phyloP scores from a whole-genome alignment of 1,140 invertebrate species.

The Drosophila malerkotliana region DNA sequence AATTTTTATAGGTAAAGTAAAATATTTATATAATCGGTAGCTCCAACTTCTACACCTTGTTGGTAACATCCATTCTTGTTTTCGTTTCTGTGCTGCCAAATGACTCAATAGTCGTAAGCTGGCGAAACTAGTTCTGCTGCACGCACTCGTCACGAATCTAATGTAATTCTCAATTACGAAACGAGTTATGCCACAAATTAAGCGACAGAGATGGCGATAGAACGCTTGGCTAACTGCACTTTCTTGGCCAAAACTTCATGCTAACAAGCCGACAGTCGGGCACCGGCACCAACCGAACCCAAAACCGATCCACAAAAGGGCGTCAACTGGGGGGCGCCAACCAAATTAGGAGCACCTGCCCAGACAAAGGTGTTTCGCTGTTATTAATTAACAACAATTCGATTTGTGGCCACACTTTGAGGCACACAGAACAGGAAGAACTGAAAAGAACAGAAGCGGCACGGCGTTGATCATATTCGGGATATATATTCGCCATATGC shows the following conservation, averaged over 20 bases:
- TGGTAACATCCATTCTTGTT: conserved; percentile 29
- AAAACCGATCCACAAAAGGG: conserved; percentile 50
- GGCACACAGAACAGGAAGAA: conserved; percentile 27
- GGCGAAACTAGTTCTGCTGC: conserved; percentile 71
- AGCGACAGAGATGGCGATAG: conserved; percentile 40
- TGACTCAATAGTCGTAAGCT: conserved; percentile 68
- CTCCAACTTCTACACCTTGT: background rate
- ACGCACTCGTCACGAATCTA: conserved; percentile 77
- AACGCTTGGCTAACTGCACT: conserved; percentile 46
- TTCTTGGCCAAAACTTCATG: conserved; percentile 41
- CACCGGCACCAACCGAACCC: background rate
- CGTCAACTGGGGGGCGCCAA: conserved; percentile 67
- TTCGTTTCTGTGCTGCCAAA: conserved; percentile 50
- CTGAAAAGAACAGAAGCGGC: conserved; percentile 7
- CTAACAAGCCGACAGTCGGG: conserved; percentile 44
- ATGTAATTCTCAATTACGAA: conserved; percentile 82
- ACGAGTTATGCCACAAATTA: conserved; percentile 81
- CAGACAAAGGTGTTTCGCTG: conserved; percentile 70
- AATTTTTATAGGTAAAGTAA: background rate
- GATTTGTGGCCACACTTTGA: conserved; percentile 76
- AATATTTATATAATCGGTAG: conserved; percentile 13
- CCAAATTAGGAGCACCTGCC: conserved; percentile 70
- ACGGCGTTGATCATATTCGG: conserved; percentile 22
- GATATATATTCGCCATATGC: conserved; percentile 37
- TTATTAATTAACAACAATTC: conserved; percentile 79